Base-by-base conservation (phyloP, 1,140 invertebrate genomes). In the Caerostris darwini region DNA sequence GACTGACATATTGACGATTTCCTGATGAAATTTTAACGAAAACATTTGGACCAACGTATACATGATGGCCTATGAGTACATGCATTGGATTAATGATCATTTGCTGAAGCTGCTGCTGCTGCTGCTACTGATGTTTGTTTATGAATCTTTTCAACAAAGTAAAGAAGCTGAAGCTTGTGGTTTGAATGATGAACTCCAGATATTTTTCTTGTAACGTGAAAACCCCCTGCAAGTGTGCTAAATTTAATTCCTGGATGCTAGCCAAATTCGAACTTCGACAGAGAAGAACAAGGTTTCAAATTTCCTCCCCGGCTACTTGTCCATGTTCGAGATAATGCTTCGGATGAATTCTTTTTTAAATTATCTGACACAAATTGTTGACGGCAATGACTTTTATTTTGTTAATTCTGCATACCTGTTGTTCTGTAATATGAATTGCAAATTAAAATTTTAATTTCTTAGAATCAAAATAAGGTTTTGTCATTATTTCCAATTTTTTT, bases 391-490 rank as follows among this genome's bases (percentile, higher is more conserved):
- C 50, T 14, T 59, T 12, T 85, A 59, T 85, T 85, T 59, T 85
- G 82, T 57, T 57, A 85, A 77, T 12, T n/a, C 12, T 61, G 12
- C 85, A 4, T 8, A 87, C 19, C 88, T 90, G 88, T 67, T 90
- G 53, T 90, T 71, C 17, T 85, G 82, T 85, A 85, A 14, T 85
- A n/a, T 93, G 19, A 81, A 77, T 71, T 93, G 92, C 92, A 77
- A 53, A 94, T 88, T 94, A 94, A 94, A 94, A 89, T 88, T 61
- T 94, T 17, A 89, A 50, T 81, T 88, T 94, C 89, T 56, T 58
- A 88, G 85, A 77, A 88, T 5, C 50, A 77, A 67, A 34, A 14
- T 19, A 81, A 69, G 56, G 87, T 93, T 87, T 71, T 93, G 92
- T 93, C 92, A 50, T 86, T 93, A 85, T 85, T 85, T 85, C 57